Conservation (phyloP, 2,113 vertebrate genomes). For the Neolamprologus tretocephalus region DNA sequence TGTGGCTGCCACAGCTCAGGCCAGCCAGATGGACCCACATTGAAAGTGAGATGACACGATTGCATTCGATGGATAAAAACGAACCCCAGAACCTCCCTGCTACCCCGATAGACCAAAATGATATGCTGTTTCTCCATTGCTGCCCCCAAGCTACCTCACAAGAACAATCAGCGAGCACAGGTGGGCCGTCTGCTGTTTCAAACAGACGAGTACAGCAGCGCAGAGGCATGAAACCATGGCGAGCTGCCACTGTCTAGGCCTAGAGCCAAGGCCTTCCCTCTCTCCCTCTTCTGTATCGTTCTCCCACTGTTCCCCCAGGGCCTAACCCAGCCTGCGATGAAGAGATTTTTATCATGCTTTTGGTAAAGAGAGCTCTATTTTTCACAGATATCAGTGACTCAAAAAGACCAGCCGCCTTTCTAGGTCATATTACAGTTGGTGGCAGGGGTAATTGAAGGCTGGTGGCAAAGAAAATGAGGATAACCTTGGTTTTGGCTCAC, state of each 20-base stretch:
- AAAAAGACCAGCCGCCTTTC: constrained; percentile 4
- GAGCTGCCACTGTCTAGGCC: constrained; percentile 12
- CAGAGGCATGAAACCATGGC: constrained; percentile 30
- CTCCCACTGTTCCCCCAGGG: constrained; percentile 17
- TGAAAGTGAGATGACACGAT: background rate
- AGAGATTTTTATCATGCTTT: constrained; percentile 26
- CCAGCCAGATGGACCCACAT: background rate
- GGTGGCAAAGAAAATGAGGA: background rate
- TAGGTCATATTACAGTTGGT: background rate
- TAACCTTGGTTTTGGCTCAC: background rate
- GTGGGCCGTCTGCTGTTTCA: constrained; percentile 26
- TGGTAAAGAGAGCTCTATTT: background rate
- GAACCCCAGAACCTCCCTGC: constrained; percentile 11
- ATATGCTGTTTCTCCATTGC: background rate
- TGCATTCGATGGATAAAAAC: background rate
- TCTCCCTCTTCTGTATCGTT: background rate
- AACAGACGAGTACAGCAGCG: background rate
- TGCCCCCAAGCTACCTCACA: background rate
- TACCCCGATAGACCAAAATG: background rate
- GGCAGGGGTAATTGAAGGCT: background rate
- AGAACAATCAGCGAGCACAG: constrained; percentile 19
- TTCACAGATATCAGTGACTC: background rate
- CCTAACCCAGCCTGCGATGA: background rate
- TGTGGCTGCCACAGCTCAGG: background rate
- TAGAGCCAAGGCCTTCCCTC: constrained; percentile 7